phyloP scores from a whole-genome alignment of 2,113 vertebrate genomes.

The Podilymbus podiceps region DNA sequence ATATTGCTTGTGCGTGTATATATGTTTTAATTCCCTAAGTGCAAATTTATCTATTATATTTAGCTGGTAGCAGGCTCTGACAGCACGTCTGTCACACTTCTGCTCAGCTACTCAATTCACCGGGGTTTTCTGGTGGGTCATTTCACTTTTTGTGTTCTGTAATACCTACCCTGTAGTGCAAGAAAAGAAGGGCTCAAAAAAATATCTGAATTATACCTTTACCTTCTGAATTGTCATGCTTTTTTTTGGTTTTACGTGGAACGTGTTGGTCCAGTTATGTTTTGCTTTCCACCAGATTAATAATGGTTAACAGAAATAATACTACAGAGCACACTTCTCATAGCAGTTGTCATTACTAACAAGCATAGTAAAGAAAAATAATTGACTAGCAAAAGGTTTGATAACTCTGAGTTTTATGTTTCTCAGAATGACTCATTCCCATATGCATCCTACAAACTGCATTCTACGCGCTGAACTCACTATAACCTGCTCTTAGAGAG shows the following conservation, averaged over 20 bases:
- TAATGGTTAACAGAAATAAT: background rate
- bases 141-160: background rate
- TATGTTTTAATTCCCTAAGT: background rate
- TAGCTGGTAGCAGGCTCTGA: background rate
- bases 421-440: constrained; percentile 59
- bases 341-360: background rate
- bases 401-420: constrained; percentile 46
- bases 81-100: background rate
- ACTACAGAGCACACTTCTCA: background rate
- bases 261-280: background rate
- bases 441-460: constrained; percentile 46
- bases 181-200: background rate
- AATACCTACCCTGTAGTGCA: background rate
- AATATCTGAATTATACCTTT: background rate
- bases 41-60: background rate
- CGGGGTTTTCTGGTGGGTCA: background rate
- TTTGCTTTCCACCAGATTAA: background rate
- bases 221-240: background rate
- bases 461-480: constrained; percentile 36
- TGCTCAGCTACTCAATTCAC: background rate
- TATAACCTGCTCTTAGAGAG: constrained; percentile 48
- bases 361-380: background rate
- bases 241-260: background rate
- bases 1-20: background rate
- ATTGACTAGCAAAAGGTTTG: constrained; percentile 25